Evolutionary conservation across 2,888 invertebrate genomes (phyloP).

Genomic region (Lasioglossum vierecki): DNA sequence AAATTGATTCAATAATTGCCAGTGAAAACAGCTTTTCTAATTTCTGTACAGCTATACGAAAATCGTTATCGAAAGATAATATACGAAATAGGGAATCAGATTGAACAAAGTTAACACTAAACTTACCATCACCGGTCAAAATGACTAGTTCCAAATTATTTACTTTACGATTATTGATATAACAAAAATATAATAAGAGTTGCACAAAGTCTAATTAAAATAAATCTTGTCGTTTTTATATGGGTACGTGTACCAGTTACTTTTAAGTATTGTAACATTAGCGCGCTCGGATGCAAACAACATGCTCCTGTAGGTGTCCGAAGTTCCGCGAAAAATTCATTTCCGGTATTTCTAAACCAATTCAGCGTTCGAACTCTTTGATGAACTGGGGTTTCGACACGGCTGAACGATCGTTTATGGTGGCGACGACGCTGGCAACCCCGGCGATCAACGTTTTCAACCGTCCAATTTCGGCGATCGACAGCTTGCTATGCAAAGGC

Average conservation of each 20-base stretch:
- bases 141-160: too few species aligned
- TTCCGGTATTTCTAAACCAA: neutral
- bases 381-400: conserved; percentile 91
- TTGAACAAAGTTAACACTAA: neutral
- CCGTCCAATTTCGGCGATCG: conserved; percentile 89
- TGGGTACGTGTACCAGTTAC: too few species aligned
- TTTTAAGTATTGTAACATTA: too few species aligned
- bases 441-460: conserved; percentile 88
- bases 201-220: too few species aligned
- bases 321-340: neutral
- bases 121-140: too few species aligned
- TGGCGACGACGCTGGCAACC: conserved; percentile 89
- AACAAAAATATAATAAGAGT: too few species aligned
- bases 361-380: conserved; percentile 88
- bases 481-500: conserved; percentile 92
- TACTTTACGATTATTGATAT: too few species aligned
- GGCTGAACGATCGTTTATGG: conserved; percentile 90
- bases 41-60: neutral
- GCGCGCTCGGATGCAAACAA: neutral
- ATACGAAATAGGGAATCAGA: neutral
- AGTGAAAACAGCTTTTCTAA: neutral
- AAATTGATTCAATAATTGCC: neutral
- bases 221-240: too few species aligned
- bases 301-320: neutral
- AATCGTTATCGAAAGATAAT: neutral